phyloP scores from a whole-genome alignment of 2,797 vertebrate species.

The Diplodus puntazzo region DNA sequence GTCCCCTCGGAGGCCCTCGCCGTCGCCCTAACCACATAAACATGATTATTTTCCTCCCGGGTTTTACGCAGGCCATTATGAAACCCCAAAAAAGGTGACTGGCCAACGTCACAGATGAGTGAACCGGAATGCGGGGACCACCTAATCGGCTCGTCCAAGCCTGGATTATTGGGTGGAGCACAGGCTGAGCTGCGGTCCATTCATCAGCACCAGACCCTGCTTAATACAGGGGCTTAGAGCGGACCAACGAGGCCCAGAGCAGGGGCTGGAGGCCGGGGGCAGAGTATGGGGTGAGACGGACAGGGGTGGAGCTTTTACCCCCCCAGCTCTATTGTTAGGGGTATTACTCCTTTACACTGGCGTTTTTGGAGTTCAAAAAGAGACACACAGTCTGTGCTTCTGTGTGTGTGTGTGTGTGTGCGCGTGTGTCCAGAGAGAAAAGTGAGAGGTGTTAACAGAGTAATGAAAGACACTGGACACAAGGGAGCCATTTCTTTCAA shows the following conservation, averaged over 20 bases:
- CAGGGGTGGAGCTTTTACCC: conserved; percentile 52
- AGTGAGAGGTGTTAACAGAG: conserved; percentile 43
- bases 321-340: conserved; percentile 65
- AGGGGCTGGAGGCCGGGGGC: conserved; percentile 57
- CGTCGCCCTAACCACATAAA: conserved; percentile 34
- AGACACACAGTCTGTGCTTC: conserved; percentile 21
- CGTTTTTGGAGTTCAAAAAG: conserved; percentile 64
- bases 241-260: conserved; percentile 72
- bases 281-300: conserved; percentile 59
- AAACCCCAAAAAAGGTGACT: conserved; percentile 60
- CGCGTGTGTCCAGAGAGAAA: conserved; percentile 39
- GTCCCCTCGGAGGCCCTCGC: conserved; percentile 9
- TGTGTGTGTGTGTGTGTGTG: conserved; percentile 5
- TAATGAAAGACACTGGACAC: conserved; percentile 43
- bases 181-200: conserved; percentile 78
- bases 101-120: conserved; percentile 74
- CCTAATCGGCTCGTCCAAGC: conserved; percentile 81
- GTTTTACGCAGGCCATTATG: conserved; percentile 50
- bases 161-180: conserved; percentile 82
- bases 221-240: conserved; percentile 82
- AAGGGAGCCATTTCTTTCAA: conserved; percentile 38
- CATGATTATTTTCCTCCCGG: conserved; percentile 33
- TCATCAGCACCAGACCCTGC: conserved; percentile 84
- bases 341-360: conserved; percentile 65
- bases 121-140: conserved; percentile 81